Conservation (phyloP, 2,797 vertebrate species). For the Ctenochaetus hawaiiensis region DNA sequence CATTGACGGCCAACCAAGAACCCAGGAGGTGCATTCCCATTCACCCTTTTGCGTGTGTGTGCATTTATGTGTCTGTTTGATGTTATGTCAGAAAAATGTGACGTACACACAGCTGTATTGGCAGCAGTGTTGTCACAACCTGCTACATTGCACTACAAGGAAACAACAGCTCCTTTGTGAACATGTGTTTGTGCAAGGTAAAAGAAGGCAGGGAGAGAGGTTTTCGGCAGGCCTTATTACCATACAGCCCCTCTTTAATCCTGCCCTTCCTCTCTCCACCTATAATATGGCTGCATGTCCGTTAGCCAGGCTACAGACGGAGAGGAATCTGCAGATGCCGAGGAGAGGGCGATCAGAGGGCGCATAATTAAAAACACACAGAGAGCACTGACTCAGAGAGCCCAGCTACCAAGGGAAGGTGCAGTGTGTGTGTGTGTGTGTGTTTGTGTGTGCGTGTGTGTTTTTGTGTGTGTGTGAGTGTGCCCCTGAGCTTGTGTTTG, state of each 20-base stretch:
- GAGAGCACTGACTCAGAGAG: constrained; percentile 73
- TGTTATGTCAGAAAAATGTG: constrained; percentile 59
- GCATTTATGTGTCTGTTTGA: constrained; percentile 43
- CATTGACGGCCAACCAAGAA: no score
- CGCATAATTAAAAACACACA: constrained; percentile 87
- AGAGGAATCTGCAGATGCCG: constrained; percentile 64
- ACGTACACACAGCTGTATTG: constrained; percentile 46
- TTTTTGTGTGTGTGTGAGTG: constrained; percentile 17
- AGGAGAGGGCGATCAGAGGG: constrained; percentile 79
- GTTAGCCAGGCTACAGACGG: constrained; percentile 58
- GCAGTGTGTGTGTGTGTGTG: constrained; percentile 33
- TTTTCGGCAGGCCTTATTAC: constrained; percentile 67
- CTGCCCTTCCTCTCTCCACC: constrained; percentile 71
- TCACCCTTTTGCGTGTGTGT: constrained; percentile 38
- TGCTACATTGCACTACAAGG: constrained; percentile 40
- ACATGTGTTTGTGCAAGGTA: constrained; percentile 58
- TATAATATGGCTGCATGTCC: constrained; percentile 72
- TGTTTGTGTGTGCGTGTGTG: constrained; percentile 21
- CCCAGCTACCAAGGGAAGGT: constrained; percentile 81
- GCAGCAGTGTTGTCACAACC: constrained; percentile 58
- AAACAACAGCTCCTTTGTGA: constrained; percentile 74
- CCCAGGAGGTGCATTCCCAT: constrained; percentile 41
- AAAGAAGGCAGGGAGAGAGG: constrained; percentile 41
- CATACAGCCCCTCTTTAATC: constrained; percentile 68
- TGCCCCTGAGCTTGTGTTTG: constrained; percentile 25